A percentile compares a stretch with the other conserved stretches of the same genome.
phyloP scores from a whole-genome alignment of 2,113 vertebrate species.

The Nyctereutes procyonoides region DNA sequence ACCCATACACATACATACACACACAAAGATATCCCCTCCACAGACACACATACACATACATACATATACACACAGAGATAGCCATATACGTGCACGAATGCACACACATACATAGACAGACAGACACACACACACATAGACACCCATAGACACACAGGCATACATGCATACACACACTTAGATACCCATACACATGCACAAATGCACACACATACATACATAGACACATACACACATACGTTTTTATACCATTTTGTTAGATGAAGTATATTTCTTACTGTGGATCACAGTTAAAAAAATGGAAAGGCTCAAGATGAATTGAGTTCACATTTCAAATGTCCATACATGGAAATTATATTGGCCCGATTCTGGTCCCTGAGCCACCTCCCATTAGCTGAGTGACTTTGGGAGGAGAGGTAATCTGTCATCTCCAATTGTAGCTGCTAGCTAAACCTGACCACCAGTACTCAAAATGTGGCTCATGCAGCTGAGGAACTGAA shows the following conservation, averaged over 20 bases:
- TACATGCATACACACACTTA: neutral
- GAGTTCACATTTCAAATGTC: slow-evolving; percentile 36
- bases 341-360: neutral
- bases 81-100: no score
- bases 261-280: neutral
- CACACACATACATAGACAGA: neutral
- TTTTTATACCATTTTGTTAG: neutral
- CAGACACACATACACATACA: neutral
- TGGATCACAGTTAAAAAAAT: neutral
- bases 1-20: neutral
- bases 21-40: no score
- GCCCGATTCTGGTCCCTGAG: neutral
- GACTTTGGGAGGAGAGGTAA: neutral
- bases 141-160: neutral
- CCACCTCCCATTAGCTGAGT: neutral
- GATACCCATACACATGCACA: no score
- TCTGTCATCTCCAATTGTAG: neutral
- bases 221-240: neutral
- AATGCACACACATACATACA: neutral
- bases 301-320: neutral
- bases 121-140: neutral
- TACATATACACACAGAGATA: neutral
- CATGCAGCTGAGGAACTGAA: neutral
- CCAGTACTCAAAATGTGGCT: neutral
- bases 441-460: neutral